Evolutionary conservation across 2,113 vertebrate genomes (phyloP), one percentile per base, ranked within the genome.

Genomic region (Crotophaga sulcirostris): DNA sequence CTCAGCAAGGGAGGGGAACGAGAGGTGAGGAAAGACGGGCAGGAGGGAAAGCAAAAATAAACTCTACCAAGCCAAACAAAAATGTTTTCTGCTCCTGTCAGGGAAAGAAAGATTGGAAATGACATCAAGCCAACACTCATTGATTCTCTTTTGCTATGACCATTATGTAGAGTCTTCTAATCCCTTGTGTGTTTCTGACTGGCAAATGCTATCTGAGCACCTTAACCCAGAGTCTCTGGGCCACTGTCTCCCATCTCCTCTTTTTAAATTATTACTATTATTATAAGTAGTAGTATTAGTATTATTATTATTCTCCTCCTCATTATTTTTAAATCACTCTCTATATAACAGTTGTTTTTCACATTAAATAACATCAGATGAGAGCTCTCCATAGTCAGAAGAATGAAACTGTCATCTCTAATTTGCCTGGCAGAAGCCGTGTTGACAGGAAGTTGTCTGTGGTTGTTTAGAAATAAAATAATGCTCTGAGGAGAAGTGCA

Each of bases 381-480:
- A 76, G 67, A 95, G 81, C 89, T 96, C 33, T 7, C 91, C 85
- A 85, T 89, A 85, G 91, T 96, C 87, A 75, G 95, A 97, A 96
- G 94, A 97, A 96, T 95, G 90, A 97, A 97, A 97, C 87, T 96
- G 97, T 97, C 97, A 96, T 91, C 94, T 94, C 95, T 96, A 96
- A 97, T 97, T 98, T 97, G 87, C 88, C 89, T 92, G 82, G 82
- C 73, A 94, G 85, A 93, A 84, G 62, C 76, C 0, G n/a, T 7
- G 3, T 89, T 82, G 90, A 96, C 94, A 96, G 96, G 89, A 93
- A 93, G 75, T 87, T 96, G 92, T 96, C 96, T 96, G 88, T 88
- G 95, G 96, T 96, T 97, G 97, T 97, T 98, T 97, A 97, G 97
- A 98, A 98, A 98, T 94, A 97, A 98, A 98, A 97, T 97, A 96